Evolutionary conservation across 2,113 vertebrate genomes (phyloP).

Genomic region (Corythornis madagascariensis): DNA sequence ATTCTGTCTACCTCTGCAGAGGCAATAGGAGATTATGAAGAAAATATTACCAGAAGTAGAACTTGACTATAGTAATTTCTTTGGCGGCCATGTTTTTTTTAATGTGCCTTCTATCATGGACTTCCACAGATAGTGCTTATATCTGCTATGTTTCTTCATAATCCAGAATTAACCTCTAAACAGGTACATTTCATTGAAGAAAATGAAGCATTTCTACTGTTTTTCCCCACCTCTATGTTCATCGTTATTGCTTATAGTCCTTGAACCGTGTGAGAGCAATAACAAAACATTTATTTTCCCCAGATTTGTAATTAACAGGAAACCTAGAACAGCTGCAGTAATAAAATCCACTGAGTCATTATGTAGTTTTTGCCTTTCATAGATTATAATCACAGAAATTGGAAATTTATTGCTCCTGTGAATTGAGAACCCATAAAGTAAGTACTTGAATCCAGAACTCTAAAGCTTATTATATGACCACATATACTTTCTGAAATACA

Average conservation of each 20-base stretch:
- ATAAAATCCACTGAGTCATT: slow-evolving; percentile 73
- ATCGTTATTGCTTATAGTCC: neutral
- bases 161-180: slow-evolving; percentile 3
- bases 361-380: slow-evolving; percentile 74
- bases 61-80: neutral
- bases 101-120: neutral
- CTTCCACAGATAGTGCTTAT: neutral
- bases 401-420: slow-evolving; percentile 69
- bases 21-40: neutral
- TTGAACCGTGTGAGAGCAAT: slow-evolving; percentile 42
- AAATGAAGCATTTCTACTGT: neutral
- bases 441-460: slow-evolving; percentile 34
- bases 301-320: slow-evolving; percentile 70
- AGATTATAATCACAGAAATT: slow-evolving; percentile 73
- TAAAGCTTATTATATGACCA: neutral
- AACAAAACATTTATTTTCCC: slow-evolving; percentile 72
- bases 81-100: neutral
- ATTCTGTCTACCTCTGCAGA: neutral
- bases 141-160: neutral
- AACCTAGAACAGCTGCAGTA: slow-evolving; percentile 67
- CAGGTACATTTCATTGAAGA: slow-evolving; percentile 9
- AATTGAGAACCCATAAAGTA: slow-evolving; percentile 57
- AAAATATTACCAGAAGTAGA: neutral
- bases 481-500: neutral
- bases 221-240: slow-evolving; percentile 49